A percentile compares a stretch with the other conserved stretches of the same genome.
phyloP scores from a whole-genome alignment of 2,797 vertebrate genomes.

The Nothura maculosa region DNA sequence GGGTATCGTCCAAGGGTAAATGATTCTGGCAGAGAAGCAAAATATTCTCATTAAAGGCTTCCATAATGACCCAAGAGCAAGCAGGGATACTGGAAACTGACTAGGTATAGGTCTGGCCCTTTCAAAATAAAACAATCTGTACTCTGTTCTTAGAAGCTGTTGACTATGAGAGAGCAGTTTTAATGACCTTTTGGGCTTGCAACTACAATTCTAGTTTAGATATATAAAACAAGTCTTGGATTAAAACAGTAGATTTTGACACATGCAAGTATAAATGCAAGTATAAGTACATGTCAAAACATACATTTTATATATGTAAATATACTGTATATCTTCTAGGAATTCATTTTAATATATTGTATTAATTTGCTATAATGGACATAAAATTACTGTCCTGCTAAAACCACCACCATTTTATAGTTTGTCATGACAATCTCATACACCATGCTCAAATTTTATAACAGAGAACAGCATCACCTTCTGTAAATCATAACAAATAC shows the following conservation, averaged over 20 bases:
- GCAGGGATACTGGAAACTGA: neutral
- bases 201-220: neutral
- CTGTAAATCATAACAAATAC: neutral
- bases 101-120: neutral
- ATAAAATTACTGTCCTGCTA: neutral
- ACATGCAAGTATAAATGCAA: neutral
- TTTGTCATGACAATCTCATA: neutral
- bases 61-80: neutral
- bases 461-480: neutral
- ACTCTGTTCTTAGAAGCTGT: neutral
- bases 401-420: neutral
- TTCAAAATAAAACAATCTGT: neutral
- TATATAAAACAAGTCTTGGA: neutral
- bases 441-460: neutral
- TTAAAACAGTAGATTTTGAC: neutral
- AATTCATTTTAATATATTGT: neutral
- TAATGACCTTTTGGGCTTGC: neutral
- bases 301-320: neutral
- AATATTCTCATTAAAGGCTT: neutral
- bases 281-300: neutral
- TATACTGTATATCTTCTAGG: neutral
- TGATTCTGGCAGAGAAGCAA: neutral
- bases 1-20: neutral
- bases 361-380: neutral
- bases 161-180: neutral